Percentiles rank a stretch among this genome's conserved stretches.
Evolutionary conservation across 2,113 vertebrate species (phyloP).

Genomic region (Xiphophorus hellerii): DNA sequence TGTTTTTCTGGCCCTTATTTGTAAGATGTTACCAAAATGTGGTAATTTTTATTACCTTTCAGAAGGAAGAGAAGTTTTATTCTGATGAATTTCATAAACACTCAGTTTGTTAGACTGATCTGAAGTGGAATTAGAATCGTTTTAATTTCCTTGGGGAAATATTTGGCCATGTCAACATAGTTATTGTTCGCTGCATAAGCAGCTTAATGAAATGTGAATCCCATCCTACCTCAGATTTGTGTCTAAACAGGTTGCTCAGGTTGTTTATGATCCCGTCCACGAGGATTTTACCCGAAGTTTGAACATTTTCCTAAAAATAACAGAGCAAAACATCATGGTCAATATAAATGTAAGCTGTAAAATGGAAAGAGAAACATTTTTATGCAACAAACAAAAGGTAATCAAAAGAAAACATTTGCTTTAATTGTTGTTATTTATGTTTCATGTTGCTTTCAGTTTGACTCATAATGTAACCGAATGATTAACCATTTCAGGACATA

Average conservation of each 20-base stretch:
- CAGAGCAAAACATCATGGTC: neutral
- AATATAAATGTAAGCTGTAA: neutral
- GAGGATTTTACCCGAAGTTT: slow-evolving; percentile 65
- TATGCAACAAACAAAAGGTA: neutral
- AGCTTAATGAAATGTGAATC: too few species aligned
- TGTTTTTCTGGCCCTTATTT: neutral
- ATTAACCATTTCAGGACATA: neutral
- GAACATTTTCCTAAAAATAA: slow-evolving; percentile 75
- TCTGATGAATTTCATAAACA: too few species aligned
- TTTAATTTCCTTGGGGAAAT: too few species aligned
- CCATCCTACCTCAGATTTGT: slow-evolving; percentile 82
- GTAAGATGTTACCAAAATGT: neutral
- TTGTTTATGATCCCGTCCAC: slow-evolving; percentile 87
- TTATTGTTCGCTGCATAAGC: too few species aligned
- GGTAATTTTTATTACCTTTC: too few species aligned
- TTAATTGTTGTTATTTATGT: neutral
- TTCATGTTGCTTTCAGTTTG: neutral
- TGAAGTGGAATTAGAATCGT: neutral
- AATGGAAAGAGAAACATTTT: neutral
- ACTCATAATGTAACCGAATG: neutral
- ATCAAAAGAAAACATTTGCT: neutral
- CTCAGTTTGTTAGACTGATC: neutral
- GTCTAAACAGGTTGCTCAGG: slow-evolving; percentile 87
- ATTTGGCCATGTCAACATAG: too few species aligned
- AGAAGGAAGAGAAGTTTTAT: too few species aligned